A percentile compares a stretch with the other conserved stretches of the same genome.
Conservation (phyloP, 2,113 vertebrate genomes). For the Scatophagus argus region DNA sequence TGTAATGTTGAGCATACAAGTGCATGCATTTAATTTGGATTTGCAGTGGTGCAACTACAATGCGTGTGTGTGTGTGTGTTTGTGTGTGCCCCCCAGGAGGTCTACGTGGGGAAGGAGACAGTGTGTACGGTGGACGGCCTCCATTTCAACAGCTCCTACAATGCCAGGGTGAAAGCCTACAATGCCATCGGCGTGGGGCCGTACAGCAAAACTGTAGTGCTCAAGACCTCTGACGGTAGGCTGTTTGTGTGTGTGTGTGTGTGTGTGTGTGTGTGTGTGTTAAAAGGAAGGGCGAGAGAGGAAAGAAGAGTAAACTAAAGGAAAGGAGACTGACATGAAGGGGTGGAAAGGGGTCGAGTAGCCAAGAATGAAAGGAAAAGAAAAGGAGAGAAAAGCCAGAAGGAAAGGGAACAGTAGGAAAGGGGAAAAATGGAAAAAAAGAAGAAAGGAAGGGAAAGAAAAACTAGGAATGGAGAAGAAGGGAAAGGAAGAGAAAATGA, state of each 20-base stretch:
- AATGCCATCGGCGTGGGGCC: conserved; percentile 91
- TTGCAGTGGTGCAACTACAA: not conserved
- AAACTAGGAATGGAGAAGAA: not conserved
- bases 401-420: no score
- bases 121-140: conserved; percentile 98
- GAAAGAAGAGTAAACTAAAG: not conserved
- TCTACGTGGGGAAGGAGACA: conserved; percentile 98
- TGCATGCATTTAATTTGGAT: conserved; percentile 12
- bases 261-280: conserved; percentile 21
- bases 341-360: no score
- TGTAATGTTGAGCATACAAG: not conserved
- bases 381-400: not conserved
- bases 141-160: conserved; percentile 98
- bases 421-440: no score
- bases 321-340: not conserved
- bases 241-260: conserved; percentile 10
- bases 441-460: not conserved
- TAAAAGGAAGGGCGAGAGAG: not conserved
- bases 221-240: conserved; percentile 94
- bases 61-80: conserved; percentile 24
- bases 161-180: conserved; percentile 96
- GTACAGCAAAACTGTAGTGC: conserved; percentile 97
- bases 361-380: no score
- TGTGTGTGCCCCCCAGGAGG: conserved; percentile 88
- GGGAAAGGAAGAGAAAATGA: conserved; percentile 6